Evolutionary conservation across 2,113 vertebrate species (phyloP).

Genomic region (Merops nubicus): DNA sequence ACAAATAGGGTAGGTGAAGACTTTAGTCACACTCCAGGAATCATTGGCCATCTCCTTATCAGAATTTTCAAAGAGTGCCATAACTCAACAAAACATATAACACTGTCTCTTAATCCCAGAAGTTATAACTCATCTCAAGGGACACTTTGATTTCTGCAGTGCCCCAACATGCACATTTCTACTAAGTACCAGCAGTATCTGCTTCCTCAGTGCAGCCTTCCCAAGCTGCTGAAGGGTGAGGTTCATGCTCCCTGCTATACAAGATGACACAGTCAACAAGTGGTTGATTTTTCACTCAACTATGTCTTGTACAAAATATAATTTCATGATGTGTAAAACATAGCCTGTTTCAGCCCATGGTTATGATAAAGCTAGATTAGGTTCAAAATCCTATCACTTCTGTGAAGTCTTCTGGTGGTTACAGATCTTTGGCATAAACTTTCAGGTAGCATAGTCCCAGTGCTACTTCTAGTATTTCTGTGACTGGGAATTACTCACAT

Average conservation of each 20-base stretch:
- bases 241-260: accelerated
- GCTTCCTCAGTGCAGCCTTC: neutral
- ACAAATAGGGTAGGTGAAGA: neutral
- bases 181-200: neutral
- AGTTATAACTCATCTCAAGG: neutral
- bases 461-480: neutral
- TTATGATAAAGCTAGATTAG: neutral
- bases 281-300: neutral
- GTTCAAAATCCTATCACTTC: neutral
- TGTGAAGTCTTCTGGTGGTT: neutral
- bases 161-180: neutral
- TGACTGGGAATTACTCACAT: neutral
- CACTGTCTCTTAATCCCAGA: neutral
- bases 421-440: neutral
- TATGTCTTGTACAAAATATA: neutral
- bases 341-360: neutral
- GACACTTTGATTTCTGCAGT: neutral
- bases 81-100: neutral
- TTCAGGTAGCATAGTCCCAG: neutral
- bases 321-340: neutral
- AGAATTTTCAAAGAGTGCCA: neutral
- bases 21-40: neutral
- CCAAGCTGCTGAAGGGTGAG: neutral
- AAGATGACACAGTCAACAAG: neutral
- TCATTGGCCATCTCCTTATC: neutral